Percentiles rank a stretch among this genome's conserved stretches.
Evolutionary conservation across 64 coral and sea anemone species (phyloP).

Genomic region (Dendronephthya gigantea): DNA sequence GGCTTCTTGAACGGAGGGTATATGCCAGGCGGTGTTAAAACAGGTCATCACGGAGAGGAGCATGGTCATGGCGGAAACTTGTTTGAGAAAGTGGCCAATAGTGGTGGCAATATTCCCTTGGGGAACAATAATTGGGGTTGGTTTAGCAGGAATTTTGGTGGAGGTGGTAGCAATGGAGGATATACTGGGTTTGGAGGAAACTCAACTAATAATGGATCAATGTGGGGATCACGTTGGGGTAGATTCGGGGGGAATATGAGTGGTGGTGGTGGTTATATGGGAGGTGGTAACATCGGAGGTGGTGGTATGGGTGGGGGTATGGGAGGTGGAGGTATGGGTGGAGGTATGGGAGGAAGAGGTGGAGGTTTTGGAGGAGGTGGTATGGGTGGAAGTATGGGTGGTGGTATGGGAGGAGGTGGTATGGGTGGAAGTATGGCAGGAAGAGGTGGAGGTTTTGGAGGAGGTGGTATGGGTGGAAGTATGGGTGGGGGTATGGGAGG

Average conservation of each 20-base stretch:
- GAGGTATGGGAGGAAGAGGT: not conserved
- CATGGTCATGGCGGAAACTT: too few species aligned
- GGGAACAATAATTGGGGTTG: not conserved
- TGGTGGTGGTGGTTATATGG: not conserved
- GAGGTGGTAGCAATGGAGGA: not conserved
- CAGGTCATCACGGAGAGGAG: too few species aligned
- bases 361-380: not conserved
- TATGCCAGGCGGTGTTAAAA: too few species aligned
- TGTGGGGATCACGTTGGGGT: too few species aligned
- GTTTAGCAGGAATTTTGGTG: not conserved
- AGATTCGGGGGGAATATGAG: not conserved
- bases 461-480: not conserved
- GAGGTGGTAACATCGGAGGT: not conserved
- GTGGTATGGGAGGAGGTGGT: not conserved
- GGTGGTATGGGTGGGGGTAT: not conserved
- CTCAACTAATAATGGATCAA: too few species aligned
- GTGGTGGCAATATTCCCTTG: not conserved
- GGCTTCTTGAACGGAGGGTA: too few species aligned
- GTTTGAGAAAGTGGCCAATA: too few species aligned
- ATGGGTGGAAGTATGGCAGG: not conserved
- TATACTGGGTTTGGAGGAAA: not conserved
- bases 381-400: not conserved
- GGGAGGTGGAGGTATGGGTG: not conserved
- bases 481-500: not conserved
- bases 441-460: not conserved